Percentiles rank a stretch among this genome's conserved stretches.
These are phyloP conservation scores for Ectemnius lituratus DNA, from an alignment of 2,888 invertebrate species.

Conservation along the genomic window DNA sequence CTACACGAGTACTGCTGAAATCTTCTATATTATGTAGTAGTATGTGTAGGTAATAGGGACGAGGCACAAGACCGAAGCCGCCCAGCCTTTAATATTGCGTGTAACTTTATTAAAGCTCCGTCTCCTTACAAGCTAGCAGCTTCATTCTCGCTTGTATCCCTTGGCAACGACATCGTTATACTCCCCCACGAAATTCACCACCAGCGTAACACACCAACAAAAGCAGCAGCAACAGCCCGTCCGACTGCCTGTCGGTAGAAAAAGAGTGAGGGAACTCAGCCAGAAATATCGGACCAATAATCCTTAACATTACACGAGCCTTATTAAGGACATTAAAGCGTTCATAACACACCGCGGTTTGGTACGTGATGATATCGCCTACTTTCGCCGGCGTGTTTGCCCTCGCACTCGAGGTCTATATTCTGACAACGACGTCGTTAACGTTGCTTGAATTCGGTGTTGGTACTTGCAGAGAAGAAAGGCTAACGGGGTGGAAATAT, in stretches of 20 bases:
- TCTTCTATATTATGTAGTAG: too few species aligned
- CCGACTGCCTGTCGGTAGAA: slow-evolving; percentile 14
- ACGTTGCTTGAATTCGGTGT: slow-evolving; percentile 46
- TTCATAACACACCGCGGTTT: slow-evolving; percentile 45
- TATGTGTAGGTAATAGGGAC: too few species aligned
- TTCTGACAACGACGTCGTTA: slow-evolving; percentile 57
- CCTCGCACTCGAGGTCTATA: slow-evolving; percentile 25
- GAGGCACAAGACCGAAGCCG: background rate
- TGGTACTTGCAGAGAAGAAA: slow-evolving; percentile 37
- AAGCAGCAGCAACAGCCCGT: slow-evolving; percentile 5
- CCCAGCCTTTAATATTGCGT: slow-evolving; percentile 41
- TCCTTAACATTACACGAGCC: slow-evolving; percentile 46
- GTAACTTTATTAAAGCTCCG: slow-evolving; percentile 56
- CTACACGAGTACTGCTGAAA: too few species aligned
- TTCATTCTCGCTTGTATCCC: slow-evolving; percentile 35
- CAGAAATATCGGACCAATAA: slow-evolving; percentile 43
- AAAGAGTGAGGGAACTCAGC: slow-evolving; percentile 23
- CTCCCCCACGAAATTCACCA: slow-evolving; percentile 36
- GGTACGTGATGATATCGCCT: slow-evolving; percentile 45
- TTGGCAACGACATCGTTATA: slow-evolving; percentile 48
- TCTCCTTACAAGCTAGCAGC: slow-evolving; percentile 49
- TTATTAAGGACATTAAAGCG: slow-evolving; percentile 49
- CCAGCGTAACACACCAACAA: slow-evolving; percentile 28
- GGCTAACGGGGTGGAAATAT: slow-evolving; percentile 36
- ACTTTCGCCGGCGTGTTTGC: slow-evolving; percentile 36